Percentiles rank a stretch among this genome's conserved stretches.
Conservation (phyloP, 2,797 vertebrate species). For the Typhlichthys subterraneus region DNA sequence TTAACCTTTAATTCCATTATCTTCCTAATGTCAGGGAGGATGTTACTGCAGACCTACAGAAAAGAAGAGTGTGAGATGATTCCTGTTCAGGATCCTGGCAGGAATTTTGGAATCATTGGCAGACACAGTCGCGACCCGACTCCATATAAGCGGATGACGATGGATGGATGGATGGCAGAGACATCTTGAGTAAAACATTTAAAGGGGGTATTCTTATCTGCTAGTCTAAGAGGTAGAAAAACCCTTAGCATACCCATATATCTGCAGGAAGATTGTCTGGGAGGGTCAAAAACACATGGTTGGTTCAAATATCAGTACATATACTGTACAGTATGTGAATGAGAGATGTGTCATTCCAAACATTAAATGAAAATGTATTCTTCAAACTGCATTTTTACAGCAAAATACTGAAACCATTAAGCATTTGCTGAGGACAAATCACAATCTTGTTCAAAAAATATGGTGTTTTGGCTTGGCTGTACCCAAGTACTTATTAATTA, state of each 20-base stretch:
- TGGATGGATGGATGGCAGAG: too few relatives aligned
- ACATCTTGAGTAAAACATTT: too few relatives aligned
- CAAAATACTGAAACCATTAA: background rate
- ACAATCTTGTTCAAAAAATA: conserved; percentile 10
- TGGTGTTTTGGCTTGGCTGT: conserved; percentile 14
- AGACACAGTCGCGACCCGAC: too few relatives aligned
- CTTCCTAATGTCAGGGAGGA: conserved; percentile 5
- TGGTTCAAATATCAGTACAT: conserved; percentile 34
- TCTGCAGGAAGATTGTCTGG: conserved; percentile 15
- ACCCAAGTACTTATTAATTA: too few relatives aligned
- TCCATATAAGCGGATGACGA: too few relatives aligned
- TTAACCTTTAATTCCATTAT: conserved; percentile 6
- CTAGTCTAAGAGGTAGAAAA: conserved; percentile 8
- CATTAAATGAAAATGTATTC: background rate
- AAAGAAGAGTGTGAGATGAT: background rate
- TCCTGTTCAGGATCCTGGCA: background rate
- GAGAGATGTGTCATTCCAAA: background rate
- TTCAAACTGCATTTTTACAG: background rate
- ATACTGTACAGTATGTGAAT: too few relatives aligned
- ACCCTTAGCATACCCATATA: conserved; percentile 12
- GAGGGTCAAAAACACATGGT: conserved; percentile 7
- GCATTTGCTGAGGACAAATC: conserved; percentile 5
- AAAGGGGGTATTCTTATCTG: background rate
- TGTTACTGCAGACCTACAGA: too few relatives aligned
- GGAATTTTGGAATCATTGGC: too few relatives aligned